These are phyloP conservation scores for Pterocles burchelli DNA, from an alignment of 2,113 vertebrate species.

Conservation along the genomic window DNA sequence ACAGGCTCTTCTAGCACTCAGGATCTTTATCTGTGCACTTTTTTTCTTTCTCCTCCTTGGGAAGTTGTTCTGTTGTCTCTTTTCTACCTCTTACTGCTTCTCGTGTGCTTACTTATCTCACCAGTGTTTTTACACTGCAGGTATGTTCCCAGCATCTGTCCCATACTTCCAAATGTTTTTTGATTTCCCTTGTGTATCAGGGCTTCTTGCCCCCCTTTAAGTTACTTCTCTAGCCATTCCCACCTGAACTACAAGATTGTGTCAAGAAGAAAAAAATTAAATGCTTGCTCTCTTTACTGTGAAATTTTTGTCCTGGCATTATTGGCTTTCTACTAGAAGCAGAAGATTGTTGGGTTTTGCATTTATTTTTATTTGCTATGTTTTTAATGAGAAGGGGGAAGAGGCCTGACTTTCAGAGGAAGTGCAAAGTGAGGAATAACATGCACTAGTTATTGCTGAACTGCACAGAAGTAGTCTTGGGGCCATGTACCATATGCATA, in stretches of 20 bases:
- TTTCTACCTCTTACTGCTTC: not conserved
- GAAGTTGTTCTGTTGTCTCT: not conserved
- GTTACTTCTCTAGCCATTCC: not conserved
- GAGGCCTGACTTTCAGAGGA: not conserved
- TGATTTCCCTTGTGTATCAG: not conserved
- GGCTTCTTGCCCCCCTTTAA: not conserved
- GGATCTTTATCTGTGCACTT: not conserved
- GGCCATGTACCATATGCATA: rapidly evolving
- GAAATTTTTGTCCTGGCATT: not conserved
- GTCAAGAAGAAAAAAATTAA: not conserved
- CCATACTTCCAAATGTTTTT: not conserved
- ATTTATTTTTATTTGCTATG: not conserved
- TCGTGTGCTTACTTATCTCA: not conserved
- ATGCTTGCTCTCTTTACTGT: not conserved
- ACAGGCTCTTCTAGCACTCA: not conserved
- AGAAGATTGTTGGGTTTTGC: not conserved
- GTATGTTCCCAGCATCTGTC: not conserved
- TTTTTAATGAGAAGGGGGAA: not conserved
- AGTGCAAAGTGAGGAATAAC: not conserved
- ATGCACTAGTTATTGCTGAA: not conserved
- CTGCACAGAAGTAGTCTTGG: not conserved
- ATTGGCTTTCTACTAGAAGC: not conserved
- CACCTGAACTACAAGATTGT: not conserved
- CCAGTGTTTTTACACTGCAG: not conserved
- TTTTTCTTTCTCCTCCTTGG: not conserved